phyloP scores from a whole-genome alignment of 2,888 invertebrate genomes.

The Acrocera orbiculus region DNA sequence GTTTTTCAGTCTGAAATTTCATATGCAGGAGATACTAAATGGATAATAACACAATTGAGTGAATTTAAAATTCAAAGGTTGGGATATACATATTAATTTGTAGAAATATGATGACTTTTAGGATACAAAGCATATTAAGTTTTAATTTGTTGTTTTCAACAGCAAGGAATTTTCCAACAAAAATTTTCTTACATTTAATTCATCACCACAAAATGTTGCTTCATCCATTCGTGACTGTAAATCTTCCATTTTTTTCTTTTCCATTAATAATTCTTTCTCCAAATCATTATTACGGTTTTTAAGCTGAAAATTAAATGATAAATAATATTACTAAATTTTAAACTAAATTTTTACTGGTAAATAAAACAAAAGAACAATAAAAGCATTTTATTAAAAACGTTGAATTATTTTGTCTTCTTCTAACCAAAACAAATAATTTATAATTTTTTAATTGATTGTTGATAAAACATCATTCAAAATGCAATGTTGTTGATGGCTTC shows the following conservation, averaged over 20 bases:
- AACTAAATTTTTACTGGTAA: too few species aligned
- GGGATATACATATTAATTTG: too few species aligned
- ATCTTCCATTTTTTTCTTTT: constrained; percentile 68
- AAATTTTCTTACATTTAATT: constrained; percentile 55
- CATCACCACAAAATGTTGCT: constrained; percentile 73
- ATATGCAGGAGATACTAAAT: too few species aligned
- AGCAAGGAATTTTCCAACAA: too few species aligned
- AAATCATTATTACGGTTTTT: constrained; percentile 42
- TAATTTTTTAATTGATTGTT: too few species aligned
- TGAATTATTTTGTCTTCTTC: neutral
- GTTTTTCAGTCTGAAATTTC: too few species aligned
- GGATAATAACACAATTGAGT: too few species aligned
- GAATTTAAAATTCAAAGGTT: too few species aligned
- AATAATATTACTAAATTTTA: constrained; percentile 1
- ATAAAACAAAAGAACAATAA: neutral
- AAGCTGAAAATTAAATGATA: constrained; percentile 22
- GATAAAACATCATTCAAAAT: constrained; percentile 28
- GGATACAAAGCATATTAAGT: too few species aligned
- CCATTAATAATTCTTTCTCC: constrained; percentile 52
- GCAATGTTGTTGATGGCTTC: constrained; percentile 26
- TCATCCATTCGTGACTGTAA: constrained; percentile 83
- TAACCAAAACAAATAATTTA: too few species aligned
- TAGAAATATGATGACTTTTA: too few species aligned
- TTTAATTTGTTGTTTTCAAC: too few species aligned
- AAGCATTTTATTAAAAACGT: neutral